Percentiles rank a stretch among this genome's conserved stretches.
These are phyloP conservation scores for Tetragnatha montana DNA, from an alignment of 2,888 invertebrate genomes.

Conservation along the genomic window DNA sequence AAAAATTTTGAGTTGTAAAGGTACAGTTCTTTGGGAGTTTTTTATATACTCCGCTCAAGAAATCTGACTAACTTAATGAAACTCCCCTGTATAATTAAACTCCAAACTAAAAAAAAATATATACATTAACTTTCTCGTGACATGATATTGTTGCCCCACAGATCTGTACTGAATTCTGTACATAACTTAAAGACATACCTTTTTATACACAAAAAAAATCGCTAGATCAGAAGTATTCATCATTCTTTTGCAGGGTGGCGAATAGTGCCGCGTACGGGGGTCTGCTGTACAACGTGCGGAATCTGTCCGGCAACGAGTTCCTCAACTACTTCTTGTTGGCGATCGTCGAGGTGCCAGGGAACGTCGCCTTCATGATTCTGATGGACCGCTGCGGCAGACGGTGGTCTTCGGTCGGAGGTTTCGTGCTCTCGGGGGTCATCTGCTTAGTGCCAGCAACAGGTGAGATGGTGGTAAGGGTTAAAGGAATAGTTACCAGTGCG, in stretches of 20 bases:
- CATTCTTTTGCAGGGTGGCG: slow-evolving; percentile 39
- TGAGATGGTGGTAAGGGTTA: neutral
- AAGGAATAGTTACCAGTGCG: neutral
- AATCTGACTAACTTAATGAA: too few species aligned
- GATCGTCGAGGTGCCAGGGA: slow-evolving; percentile 81
- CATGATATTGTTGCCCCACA: too few species aligned
- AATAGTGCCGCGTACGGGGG: slow-evolving; percentile 73
- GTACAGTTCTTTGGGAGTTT: too few species aligned
- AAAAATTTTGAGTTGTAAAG: too few species aligned
- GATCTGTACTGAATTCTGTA: too few species aligned
- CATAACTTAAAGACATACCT: too few species aligned
- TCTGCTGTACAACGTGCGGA: slow-evolving; percentile 74
- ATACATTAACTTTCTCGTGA: too few species aligned
- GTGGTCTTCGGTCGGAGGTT: slow-evolving; percentile 38
- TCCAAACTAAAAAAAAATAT: too few species aligned
- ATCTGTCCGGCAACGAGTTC: slow-evolving; percentile 81
- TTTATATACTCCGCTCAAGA: too few species aligned
- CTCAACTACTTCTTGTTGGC: slow-evolving; percentile 82
- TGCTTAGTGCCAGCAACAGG: slow-evolving; percentile 17
- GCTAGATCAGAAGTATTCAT: too few species aligned
- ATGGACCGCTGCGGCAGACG: slow-evolving; percentile 79
- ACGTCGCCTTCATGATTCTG: slow-evolving; percentile 78
- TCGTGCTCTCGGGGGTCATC: slow-evolving; percentile 3
- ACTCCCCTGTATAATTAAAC: too few species aligned
- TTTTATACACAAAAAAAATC: too few species aligned